These are phyloP conservation scores for Loris lydekkerianus DNA, from an alignment of 2,797 vertebrate genomes.

Conservation along the genomic window DNA sequence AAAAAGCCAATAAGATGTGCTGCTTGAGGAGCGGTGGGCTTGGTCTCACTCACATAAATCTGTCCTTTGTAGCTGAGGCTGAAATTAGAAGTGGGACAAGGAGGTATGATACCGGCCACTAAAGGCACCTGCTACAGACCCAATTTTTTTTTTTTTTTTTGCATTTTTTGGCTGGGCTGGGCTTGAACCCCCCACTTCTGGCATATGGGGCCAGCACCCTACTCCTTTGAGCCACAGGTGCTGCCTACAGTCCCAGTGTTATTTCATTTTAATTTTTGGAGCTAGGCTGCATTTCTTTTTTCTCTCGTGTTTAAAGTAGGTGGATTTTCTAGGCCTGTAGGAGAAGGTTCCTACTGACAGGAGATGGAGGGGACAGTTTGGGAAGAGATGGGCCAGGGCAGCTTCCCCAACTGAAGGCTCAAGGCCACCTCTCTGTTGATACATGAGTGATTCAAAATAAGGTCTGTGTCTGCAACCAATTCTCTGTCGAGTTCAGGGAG, in stretches of 20 bases:
- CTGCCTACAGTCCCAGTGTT: accelerated
- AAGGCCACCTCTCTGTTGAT: background rate
- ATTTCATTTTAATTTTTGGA: background rate
- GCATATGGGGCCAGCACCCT: no score
- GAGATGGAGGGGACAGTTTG: background rate
- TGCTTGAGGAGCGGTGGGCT: background rate
- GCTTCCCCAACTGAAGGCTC: background rate
- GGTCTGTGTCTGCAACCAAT: background rate
- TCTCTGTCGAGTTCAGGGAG: background rate
- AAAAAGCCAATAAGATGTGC: background rate
- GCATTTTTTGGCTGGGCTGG: no score
- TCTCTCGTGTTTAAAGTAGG: background rate
- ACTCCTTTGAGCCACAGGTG: no score
- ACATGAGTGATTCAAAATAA: background rate
- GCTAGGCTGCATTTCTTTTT: background rate
- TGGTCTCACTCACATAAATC: background rate
- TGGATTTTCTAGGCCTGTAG: background rate
- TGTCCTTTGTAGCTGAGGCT: background rate
- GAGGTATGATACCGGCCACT: background rate
- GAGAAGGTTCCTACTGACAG: background rate
- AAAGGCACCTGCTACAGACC: background rate
- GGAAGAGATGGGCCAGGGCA: background rate
- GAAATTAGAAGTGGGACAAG: background rate
- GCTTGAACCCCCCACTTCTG: no score
- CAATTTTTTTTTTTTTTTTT: background rate